A percentile compares a stretch with the other conserved stretches of the same genome.
Evolutionary conservation across 2,888 invertebrate genomes (phyloP).

Genomic region (Marronus borbonicus): DNA sequence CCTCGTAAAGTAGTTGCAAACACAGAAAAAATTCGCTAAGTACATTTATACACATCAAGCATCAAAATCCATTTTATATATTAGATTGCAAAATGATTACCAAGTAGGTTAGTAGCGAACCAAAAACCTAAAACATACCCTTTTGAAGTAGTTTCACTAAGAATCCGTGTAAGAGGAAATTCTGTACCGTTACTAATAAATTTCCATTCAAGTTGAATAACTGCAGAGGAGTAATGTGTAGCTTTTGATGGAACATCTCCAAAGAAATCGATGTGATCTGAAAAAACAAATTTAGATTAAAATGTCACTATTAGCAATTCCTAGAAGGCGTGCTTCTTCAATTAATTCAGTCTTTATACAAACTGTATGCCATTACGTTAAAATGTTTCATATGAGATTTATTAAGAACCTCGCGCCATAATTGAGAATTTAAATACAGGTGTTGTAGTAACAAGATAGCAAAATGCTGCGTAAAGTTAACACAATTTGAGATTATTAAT

Average conservation of each 20-base stretch:
- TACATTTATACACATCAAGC: not conserved
- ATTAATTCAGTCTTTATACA: too few species aligned
- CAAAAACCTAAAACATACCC: conserved; percentile 23
- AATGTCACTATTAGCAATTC: too few species aligned
- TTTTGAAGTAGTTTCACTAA: too few species aligned
- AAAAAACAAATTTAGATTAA: not conserved
- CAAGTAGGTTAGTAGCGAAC: conserved; percentile 26
- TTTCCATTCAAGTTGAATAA: conserved; percentile 23
- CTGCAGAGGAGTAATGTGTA: conserved; percentile 5
- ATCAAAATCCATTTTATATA: conserved; percentile 7
- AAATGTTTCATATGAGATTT: too few species aligned
- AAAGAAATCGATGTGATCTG: conserved; percentile 19
- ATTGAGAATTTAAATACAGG: too few species aligned
- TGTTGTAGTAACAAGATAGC: too few species aligned
- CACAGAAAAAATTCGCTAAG: not conserved
- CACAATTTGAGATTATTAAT: too few species aligned
- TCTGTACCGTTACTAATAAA: conserved; percentile 17
- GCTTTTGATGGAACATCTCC: conserved; percentile 14
- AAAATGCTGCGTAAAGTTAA: too few species aligned
- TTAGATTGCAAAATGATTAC: conserved; percentile 26
- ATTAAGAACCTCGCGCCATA: too few species aligned
- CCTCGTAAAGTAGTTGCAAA: not conserved
- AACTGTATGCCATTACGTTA: too few species aligned
- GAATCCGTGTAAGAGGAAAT: not conserved
- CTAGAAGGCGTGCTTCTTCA: too few species aligned